Percentiles rank a stretch among this genome's conserved stretches.
phyloP scores from a whole-genome alignment of 2,113 vertebrate species.

The Epinephelus lanceolatus region DNA sequence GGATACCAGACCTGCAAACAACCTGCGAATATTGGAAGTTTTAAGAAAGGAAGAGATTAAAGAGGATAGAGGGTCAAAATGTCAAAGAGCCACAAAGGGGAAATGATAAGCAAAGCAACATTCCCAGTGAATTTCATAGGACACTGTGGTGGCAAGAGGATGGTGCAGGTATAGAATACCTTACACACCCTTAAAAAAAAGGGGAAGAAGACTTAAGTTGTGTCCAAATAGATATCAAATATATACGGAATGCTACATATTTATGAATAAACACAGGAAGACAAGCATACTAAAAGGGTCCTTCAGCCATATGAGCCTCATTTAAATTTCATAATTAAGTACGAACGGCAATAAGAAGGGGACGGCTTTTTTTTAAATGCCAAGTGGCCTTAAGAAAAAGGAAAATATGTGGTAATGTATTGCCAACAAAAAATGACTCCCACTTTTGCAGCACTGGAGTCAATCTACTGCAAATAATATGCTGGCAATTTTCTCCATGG shows the following conservation, averaged over 20 bases:
- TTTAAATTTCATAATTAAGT: slow-evolving; percentile 23
- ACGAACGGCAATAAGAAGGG: not conserved
- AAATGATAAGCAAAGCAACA: slow-evolving; percentile 25
- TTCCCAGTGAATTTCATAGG: slow-evolving; percentile 3
- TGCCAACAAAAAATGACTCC: slow-evolving; percentile 15
- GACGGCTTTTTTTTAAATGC: slow-evolving; percentile 6
- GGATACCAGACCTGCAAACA: slow-evolving; percentile 19
- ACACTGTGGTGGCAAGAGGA: not conserved
- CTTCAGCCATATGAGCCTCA: not conserved
- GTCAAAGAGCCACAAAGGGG: not conserved
- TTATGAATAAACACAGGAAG: not conserved
- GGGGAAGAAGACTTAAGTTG: not conserved
- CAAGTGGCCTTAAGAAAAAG: slow-evolving; percentile 19
- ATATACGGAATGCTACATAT: not conserved
- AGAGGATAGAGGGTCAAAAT: slow-evolving; percentile 14
- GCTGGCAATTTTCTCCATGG: slow-evolving; percentile 69
- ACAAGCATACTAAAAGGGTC: not conserved
- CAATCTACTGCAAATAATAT: slow-evolving; percentile 60
- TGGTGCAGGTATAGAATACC: not conserved
- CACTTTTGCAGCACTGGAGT: slow-evolving; percentile 1
- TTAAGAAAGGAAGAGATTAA: slow-evolving; percentile 15
- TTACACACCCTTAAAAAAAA: not conserved
- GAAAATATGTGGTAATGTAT: slow-evolving; percentile 5
- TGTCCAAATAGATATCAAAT: not conserved
- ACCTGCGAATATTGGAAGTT: slow-evolving; percentile 32